A percentile compares a stretch with the other conserved stretches of the same genome.
These are phyloP conservation scores for Gerris lacustris DNA, from an alignment of 2,888 invertebrate genomes.

Conservation along the genomic window DNA sequence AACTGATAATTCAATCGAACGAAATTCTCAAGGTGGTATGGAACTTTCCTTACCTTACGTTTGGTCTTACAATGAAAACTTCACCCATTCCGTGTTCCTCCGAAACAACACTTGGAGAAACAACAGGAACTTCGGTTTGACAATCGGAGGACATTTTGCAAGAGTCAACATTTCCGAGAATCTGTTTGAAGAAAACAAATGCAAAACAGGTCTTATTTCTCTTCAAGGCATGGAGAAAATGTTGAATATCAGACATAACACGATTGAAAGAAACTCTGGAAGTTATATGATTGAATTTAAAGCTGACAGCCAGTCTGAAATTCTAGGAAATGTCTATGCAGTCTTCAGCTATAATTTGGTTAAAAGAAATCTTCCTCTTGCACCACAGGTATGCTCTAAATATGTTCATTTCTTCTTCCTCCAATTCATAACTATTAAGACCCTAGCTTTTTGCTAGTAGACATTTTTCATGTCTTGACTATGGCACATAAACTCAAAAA, in stretches of 20 bases:
- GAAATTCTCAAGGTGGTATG: slow-evolving; percentile 77
- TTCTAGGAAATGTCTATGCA: slow-evolving; percentile 71
- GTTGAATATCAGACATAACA: slow-evolving; percentile 67
- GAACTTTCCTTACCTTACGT: slow-evolving; percentile 83
- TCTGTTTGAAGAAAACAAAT: slow-evolving; percentile 70
- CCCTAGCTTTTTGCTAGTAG: not conserved
- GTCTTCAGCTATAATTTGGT: slow-evolving; percentile 65
- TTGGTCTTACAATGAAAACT: slow-evolving; percentile 89
- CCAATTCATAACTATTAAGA: not conserved
- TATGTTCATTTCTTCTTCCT: not conserved
- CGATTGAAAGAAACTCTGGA: slow-evolving; percentile 66
- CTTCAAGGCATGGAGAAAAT: slow-evolving; percentile 94
- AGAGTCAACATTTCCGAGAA: slow-evolving; percentile 76
- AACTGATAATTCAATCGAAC: slow-evolving; percentile 71
- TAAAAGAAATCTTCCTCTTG: slow-evolving; percentile 47
- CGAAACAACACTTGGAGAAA: slow-evolving; percentile 76
- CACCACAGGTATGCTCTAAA: slow-evolving; percentile 27
- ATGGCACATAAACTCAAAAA: too few species aligned
- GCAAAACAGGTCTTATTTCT: slow-evolving; percentile 64
- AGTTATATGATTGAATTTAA: slow-evolving; percentile 74
- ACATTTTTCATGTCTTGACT: not conserved
- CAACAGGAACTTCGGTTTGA: slow-evolving; percentile 72
- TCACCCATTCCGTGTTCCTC: slow-evolving; percentile 78
- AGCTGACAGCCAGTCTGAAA: slow-evolving; percentile 86
- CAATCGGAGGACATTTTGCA: slow-evolving; percentile 87